Evolutionary conservation across 2,888 invertebrate genomes (phyloP), one percentile per base, ranked within the genome.

Genomic region (Tenthredo scrophulariae): DNA sequence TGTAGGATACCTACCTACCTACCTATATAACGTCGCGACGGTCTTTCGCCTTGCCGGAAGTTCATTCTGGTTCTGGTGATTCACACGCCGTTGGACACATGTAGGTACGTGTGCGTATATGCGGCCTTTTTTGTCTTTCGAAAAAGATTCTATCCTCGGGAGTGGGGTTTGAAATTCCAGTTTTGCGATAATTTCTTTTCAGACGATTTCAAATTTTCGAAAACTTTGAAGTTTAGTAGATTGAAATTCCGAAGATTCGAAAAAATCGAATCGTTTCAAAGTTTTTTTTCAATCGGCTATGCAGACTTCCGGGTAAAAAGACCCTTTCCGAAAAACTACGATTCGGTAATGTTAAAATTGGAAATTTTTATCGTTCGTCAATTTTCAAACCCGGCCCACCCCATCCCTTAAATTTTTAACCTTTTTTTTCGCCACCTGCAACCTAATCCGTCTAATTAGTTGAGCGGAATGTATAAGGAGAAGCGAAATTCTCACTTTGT

Each of bases 21-120:
- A 33, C 4, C 13, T 43, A 4, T 46, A 15, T 15, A 46, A 46
- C 46, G 46, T 46, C 46, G 50, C 43, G 26, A 46, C 50, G 13
- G 80, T 50, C 80, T 80, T 80, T 43, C 80, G 80, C 40, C 43
- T 40, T 62, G 40, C 80, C 80, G 80, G 80, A 80, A 80, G 62
- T 80, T 40, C 62, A 62, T 40, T 26, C 58, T 65, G 40, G 22
- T 40, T 40, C 58, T 65, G 40, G 22, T 15, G 29, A 22, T 80
- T 80, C 80, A 80, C 80, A 80, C 80, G 80, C 80, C 2, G 77
- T 18, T 54, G n/a, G 29, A 67, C 15, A 65, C 22, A 33, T 13
- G n/a, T 72, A 37, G 40, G 18, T 72, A 37, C 72, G 18, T 58
- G 18, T 6, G 6, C 37, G 70, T 4, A 37, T 15, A 9, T n/a